phyloP scores from a whole-genome alignment of 1,140 invertebrate species.

The Phthorimaea operculella region DNA sequence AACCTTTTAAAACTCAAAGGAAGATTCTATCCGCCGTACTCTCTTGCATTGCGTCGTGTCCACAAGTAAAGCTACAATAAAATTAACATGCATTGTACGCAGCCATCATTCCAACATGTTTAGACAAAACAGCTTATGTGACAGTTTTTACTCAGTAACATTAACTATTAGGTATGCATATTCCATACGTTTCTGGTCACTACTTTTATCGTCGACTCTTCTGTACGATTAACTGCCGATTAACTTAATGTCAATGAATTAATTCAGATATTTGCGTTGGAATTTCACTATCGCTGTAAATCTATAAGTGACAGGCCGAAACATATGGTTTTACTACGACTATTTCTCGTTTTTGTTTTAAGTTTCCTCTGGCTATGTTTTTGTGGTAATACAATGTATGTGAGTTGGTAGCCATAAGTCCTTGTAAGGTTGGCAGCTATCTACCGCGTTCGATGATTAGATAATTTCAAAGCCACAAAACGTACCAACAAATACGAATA shows the following conservation, averaged over 20 bases:
- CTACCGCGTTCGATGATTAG: background rate
- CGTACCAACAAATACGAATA: no score
- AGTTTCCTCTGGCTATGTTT: no score
- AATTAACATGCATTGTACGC: conserved; percentile 1
- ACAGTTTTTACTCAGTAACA: conserved; percentile 5
- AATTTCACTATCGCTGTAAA: background rate
- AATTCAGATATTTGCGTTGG: background rate
- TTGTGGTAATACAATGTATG: no score
- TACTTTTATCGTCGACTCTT: background rate
- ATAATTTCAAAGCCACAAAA: background rate
- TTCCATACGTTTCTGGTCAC: background rate
- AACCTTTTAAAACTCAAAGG: no score
- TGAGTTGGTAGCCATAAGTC: no score
- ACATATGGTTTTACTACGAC: background rate
- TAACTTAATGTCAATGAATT: conserved; percentile 1
- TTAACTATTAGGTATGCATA: background rate
- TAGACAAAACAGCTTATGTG: conserved; percentile 12
- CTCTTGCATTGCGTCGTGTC: background rate
- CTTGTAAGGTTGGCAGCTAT: background rate
- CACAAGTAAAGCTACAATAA: background rate
- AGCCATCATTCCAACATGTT: conserved; percentile 5
- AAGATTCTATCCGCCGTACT: background rate
- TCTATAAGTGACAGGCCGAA: background rate
- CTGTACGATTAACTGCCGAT: background rate
- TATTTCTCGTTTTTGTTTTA: no score